Base-by-base conservation (phyloP, 2,113 vertebrate species). In the zebrafish (Danio rerio) region DNA sequence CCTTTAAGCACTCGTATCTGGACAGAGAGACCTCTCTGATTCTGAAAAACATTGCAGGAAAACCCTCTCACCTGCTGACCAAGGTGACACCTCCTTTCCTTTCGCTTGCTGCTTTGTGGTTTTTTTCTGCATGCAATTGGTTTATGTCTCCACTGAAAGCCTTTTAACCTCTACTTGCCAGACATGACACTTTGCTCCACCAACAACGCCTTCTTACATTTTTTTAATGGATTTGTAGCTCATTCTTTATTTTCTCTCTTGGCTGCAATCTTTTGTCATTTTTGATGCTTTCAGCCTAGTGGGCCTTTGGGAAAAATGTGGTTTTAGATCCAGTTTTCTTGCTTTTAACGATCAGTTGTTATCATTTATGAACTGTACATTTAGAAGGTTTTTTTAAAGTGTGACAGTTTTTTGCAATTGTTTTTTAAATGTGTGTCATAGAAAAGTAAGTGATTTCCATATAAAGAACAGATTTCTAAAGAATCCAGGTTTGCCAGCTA, bases 41-140 rank as follows among this genome's bases (percentile, higher is more conserved):
- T 96, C 94, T 99, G 96, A 96, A 97, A 98, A 99, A 97, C 96
- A 99, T 99, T 96, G 97, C 98, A 93, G 98, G 97, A 94, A 99
- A 99, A 89, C 97, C 98, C 94, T 96, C 97, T 96, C 98, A 99
- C 93, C 96, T 99, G 95, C 97, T 99, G 97, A 99, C 98, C 95
- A 98, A 99, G 98, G 98, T 99, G 97, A 99, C 88, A 88, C 89
- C 62, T 68, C 42, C 89, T 92, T 85, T 91, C 82, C 89, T 92
- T 85, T 91, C 83, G 87, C 89, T 91, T 73, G 50, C 82, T 84
- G 61, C 68, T 76, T 74, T 47, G 9, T 66, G 55, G 91, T 92
- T 90, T 91, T 91, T 90, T 90, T 89, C 87, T 94, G 85, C 92
- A 92, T 94, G 92, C 88, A 88, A 89, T 88, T 56, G 53, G 80